Base-by-base conservation (phyloP, 2,888 invertebrate genomes). In the Pasiphila rectangulata region DNA sequence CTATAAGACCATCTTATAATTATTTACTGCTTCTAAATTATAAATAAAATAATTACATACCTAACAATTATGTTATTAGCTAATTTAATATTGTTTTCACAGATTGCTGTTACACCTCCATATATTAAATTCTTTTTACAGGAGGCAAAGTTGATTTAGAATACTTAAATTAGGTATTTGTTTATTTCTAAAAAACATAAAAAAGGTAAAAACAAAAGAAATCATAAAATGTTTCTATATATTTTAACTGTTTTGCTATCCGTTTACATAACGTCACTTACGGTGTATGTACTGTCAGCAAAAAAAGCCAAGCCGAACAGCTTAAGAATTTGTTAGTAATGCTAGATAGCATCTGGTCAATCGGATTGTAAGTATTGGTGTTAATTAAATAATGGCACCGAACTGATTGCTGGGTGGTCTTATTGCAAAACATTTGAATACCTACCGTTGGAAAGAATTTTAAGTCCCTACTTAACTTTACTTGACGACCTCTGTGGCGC, bases 241-340 rank as follows among this genome's bases (percentile, higher is more conserved):
- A n/a, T 6, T 19, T 10, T 19, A 34, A 3, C 9, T 52, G 15
- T 54, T 66, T 50, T 71, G 42, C 63, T 36, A 57, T 59, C 75
- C 25, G 38, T 78, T n/a, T n/a, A 71, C 70, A 20, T 51, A 49
- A 51, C 46, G 17, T 16, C 30, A 37, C 48, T 39, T 50, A 46
- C 42, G 45, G 49, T 54, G 57, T 67, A 72, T 68, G 72, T 73
- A 75, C 59, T 72, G 75, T 74, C 74, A 72, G 63, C 73, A 74
- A 64, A 66, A 63, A 61, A 63, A 61, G 61, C 56, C 67, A 57
- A 63, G 77, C 79, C 69, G 73, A 72, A 57, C 56, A 66, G 72
- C 75, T 81, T 81, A 83, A 51, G 64, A 78, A 79, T 76, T 75
- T 76, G 53, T 51, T 51, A 41, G 71, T 79, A 72, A 80, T 69